Percentiles rank a stretch among this genome's conserved stretches.
These are phyloP conservation scores for Allophyes oxyacanthae DNA, from an alignment of 2,888 invertebrate species.

Conservation along the genomic window DNA sequence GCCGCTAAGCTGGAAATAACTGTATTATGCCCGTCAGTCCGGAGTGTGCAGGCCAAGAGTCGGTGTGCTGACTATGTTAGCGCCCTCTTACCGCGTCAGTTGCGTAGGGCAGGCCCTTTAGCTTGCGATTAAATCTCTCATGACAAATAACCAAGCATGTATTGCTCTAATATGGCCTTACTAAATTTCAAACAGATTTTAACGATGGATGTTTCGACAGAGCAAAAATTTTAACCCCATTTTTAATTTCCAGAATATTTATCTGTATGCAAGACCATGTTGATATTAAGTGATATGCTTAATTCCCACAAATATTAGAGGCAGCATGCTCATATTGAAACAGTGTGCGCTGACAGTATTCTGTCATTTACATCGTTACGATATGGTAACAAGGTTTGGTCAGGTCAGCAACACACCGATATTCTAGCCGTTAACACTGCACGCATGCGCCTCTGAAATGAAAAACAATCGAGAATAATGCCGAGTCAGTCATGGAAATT, in stretches of 20 bases:
- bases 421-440: constrained; percentile 86
- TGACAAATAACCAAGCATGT: constrained; percentile 87
- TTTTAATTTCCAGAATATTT: constrained; percentile 20
- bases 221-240: constrained; percentile 25
- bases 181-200: constrained; percentile 17
- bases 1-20: constrained; percentile 80
- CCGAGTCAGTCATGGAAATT: constrained; percentile 89
- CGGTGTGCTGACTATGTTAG: constrained; percentile 81
- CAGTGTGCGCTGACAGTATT: constrained; percentile 87
- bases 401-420: constrained; percentile 87
- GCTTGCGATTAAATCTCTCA: constrained; percentile 84
- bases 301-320: constrained; percentile 70
- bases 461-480: constrained; percentile 87
- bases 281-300: constrained; percentile 22
- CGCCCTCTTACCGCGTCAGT: constrained; percentile 76
- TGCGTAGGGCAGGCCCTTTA: constrained; percentile 86
- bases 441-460: constrained; percentile 90
- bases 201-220: constrained; percentile 20
- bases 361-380: constrained; percentile 72
- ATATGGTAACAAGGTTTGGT: constrained; percentile 59
- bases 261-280: constrained; percentile 27
- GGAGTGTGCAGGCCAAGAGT: constrained; percentile 88
- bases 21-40: constrained; percentile 89
- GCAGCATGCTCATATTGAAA: constrained; percentile 85
- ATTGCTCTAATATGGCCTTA: constrained; percentile 74